Conservation (phyloP, 1,140 invertebrate genomes). For the Druon quercuslanigerum region DNA sequence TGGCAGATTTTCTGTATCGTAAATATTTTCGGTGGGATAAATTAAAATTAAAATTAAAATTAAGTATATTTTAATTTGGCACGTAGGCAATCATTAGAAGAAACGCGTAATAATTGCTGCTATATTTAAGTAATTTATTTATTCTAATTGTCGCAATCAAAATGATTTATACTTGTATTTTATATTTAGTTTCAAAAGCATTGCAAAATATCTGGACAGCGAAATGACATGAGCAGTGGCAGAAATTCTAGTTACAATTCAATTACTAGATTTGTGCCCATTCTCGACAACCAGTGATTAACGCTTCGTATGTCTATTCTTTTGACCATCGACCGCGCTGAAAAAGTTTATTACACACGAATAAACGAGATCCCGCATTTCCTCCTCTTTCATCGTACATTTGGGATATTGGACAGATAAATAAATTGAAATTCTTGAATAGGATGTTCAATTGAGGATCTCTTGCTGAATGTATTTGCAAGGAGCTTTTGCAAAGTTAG, state of each 20-base stretch:
- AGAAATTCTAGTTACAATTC: constrained; percentile 45
- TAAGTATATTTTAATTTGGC: too few relatives aligned
- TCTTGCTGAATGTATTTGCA: not conserved
- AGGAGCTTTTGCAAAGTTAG: not conserved
- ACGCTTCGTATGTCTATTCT: not conserved
- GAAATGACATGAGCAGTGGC: constrained; percentile 15
- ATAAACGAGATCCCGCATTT: constrained; percentile 24
- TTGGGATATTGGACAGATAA: constrained; percentile 39
- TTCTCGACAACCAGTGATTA: constrained; percentile 58
- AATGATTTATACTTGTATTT: too few relatives aligned
- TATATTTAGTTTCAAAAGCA: too few relatives aligned
- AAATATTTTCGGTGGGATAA: too few relatives aligned
- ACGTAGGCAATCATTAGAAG: too few relatives aligned
- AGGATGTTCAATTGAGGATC: not conserved
- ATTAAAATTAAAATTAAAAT: too few relatives aligned
- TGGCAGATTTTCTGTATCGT: too few relatives aligned
- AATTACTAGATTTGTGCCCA: constrained; percentile 54
- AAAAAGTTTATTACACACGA: constrained; percentile 2
- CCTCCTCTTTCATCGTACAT: not conserved
- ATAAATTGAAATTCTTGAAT: constrained; percentile 42
- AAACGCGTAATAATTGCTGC: too few relatives aligned
- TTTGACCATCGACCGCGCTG: not conserved
- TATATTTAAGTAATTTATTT: too few relatives aligned
- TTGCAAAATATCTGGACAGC: too few relatives aligned
- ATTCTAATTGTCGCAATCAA: too few relatives aligned